These are phyloP conservation scores for Acanthococcus lagerstroemiae DNA, from an alignment of 2,888 invertebrate genomes.

Conservation along the genomic window DNA sequence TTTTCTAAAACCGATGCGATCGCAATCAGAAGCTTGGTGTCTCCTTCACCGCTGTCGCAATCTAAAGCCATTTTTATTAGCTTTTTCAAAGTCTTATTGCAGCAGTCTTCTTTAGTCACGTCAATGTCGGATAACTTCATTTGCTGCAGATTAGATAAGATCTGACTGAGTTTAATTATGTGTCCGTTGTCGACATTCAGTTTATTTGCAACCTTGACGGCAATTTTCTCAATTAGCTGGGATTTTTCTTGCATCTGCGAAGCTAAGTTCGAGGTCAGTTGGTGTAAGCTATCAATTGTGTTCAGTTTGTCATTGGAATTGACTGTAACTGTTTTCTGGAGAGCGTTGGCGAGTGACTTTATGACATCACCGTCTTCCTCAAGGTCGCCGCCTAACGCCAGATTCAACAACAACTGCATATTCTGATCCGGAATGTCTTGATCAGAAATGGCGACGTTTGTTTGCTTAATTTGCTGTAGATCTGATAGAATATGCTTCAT, in stretches of 20 bases:
- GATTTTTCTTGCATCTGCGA: neutral
- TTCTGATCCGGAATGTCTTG: neutral
- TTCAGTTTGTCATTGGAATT: neutral
- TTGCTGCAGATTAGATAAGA: neutral
- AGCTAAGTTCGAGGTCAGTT: neutral
- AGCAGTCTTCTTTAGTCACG: neutral
- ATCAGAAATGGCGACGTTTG: neutral
- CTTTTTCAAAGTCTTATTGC: neutral
- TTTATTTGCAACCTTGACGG: neutral
- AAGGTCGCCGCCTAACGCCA: neutral
- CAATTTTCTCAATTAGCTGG: neutral
- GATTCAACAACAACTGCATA: neutral
- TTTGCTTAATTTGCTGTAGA: slow-evolving; percentile 12
- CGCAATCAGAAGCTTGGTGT: neutral
- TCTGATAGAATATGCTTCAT: slow-evolving; percentile 43
- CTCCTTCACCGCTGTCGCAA: neutral
- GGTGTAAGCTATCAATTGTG: neutral
- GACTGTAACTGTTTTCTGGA: neutral
- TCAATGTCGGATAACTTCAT: neutral
- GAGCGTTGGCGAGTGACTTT: neutral
- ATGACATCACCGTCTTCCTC: neutral
- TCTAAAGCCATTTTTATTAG: neutral
- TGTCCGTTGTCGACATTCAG: neutral
- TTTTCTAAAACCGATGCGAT: neutral
- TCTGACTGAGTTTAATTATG: neutral